phyloP scores from a whole-genome alignment of 2,797 vertebrate genomes.

The Intellagama lesueurii region DNA sequence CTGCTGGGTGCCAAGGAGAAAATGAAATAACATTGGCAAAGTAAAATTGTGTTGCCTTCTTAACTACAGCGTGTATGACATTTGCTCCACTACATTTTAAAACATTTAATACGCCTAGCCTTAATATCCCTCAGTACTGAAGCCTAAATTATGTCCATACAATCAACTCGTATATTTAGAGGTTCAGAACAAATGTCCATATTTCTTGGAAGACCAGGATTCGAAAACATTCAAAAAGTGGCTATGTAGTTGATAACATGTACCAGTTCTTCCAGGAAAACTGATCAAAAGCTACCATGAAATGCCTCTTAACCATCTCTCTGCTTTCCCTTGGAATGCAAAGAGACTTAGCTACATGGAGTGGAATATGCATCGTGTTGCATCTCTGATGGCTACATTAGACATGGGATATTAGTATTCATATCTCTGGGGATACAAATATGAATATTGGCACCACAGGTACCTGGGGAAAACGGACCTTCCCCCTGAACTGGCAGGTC shows the following conservation, averaged over 20 bases:
- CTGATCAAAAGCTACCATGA: neutral
- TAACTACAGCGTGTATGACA: neutral
- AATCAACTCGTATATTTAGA: neutral
- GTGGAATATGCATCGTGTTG: neutral
- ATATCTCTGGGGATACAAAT: too few species aligned
- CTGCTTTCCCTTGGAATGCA: neutral
- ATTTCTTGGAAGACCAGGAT: neutral
- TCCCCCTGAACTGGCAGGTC: too few species aligned
- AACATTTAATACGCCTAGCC: neutral
- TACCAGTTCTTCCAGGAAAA: neutral
- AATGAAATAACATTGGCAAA: too few species aligned
- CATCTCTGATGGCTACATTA: neutral
- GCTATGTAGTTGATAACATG: neutral
- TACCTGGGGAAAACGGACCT: too few species aligned
- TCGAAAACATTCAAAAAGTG: neutral
- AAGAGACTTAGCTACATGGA: neutral
- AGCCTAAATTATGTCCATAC: neutral
- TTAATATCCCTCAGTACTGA: neutral
- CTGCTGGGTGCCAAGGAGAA: too few species aligned
- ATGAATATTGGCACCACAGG: too few species aligned
- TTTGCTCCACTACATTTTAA: neutral
- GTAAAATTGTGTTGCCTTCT: too few species aligned
- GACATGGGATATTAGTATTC: neutral
- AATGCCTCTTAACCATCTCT: neutral
- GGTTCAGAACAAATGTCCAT: neutral